Base-by-base conservation (phyloP, 2,113 vertebrate species). In the Coregonus clupeaformis region DNA sequence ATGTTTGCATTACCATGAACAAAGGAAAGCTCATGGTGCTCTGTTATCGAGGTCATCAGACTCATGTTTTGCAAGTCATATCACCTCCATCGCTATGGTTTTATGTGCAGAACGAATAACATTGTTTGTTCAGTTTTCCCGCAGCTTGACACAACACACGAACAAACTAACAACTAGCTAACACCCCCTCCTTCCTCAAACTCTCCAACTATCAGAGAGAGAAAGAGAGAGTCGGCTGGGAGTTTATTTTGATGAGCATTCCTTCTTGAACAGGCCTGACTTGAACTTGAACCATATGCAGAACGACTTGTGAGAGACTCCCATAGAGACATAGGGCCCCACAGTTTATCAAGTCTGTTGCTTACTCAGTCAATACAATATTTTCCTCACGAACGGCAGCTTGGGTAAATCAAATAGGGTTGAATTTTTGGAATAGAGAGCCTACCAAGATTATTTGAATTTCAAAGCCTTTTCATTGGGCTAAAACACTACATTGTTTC, bases 111-210 rank as follows among this genome's bases (percentile, higher is more conserved):
- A 81, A 47, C 74, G 80, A 83, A 89, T 85, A 25, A 73, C 0
- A 52, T 1, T 85, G 83, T 91, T 92, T 90, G 84, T 84, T 90
- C 89, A 92, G 88, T 88, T 89, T 88, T 77, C 29, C 81, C 16
- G 75, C 75, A 71, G 80, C 87, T 77, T 71, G 71, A 74, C 62
- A 63, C 70, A 13, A 47, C 65, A n/a, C 1, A 42, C 27, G 66
- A 45, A 42, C 36, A 9, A 42, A 12, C 63, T 30, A 30, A 30
- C 30, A 30, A 30, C 9, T 42, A 11, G 36, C 36, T 42, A 42
- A 42, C 36, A 42, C 36, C 59, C 63, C 52, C 77, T 69, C 69
- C 32, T 71, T 6, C 29, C 65, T 52, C 27, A 1, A 32, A 75
- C 79, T 45, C 36, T 42, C 36, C 71, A 20, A 20, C 18, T 20